Conservation (phyloP, 2,888 invertebrate species). For the Folsomia manolachei region DNA sequence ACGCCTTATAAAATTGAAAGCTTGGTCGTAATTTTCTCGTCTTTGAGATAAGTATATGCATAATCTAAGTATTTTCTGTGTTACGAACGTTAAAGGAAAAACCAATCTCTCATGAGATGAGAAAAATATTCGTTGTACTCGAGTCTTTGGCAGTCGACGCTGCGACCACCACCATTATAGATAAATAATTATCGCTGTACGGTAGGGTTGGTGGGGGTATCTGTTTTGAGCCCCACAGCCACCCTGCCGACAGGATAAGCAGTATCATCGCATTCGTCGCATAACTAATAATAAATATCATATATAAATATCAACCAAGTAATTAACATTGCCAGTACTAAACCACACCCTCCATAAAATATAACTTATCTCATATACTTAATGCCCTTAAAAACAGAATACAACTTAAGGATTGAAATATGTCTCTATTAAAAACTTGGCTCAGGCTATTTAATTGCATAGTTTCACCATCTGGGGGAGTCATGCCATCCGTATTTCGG, state of each 20-base stretch:
- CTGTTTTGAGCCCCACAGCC: too few relatives aligned
- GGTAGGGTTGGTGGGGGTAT: too few relatives aligned
- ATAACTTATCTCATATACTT: neutral
- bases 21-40: constrained; percentile 13
- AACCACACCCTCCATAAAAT: neutral
- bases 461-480: constrained; percentile 35
- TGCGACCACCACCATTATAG: constrained; percentile 3
- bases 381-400: too few relatives aligned
- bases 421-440: constrained; percentile 34
- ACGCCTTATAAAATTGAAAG: constrained; percentile 20
- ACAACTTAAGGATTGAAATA: too few relatives aligned
- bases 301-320: too few relatives aligned
- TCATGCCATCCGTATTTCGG: constrained; percentile 22
- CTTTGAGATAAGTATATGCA: neutral
- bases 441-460: constrained; percentile 49
- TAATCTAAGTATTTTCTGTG: neutral
- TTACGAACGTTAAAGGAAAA: constrained; percentile 5
- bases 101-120: constrained; percentile 20
- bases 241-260: too few relatives aligned
- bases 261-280: too few relatives aligned
- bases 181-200: constrained; percentile 36
- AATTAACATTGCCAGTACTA: too few relatives aligned
- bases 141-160: constrained; percentile 19
- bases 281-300: too few relatives aligned
- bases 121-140: constrained; percentile 48